A percentile compares a stretch with the other conserved stretches of the same genome.
Conservation (phyloP, 2,888 invertebrate genomes). For the Thecophora atra region DNA sequence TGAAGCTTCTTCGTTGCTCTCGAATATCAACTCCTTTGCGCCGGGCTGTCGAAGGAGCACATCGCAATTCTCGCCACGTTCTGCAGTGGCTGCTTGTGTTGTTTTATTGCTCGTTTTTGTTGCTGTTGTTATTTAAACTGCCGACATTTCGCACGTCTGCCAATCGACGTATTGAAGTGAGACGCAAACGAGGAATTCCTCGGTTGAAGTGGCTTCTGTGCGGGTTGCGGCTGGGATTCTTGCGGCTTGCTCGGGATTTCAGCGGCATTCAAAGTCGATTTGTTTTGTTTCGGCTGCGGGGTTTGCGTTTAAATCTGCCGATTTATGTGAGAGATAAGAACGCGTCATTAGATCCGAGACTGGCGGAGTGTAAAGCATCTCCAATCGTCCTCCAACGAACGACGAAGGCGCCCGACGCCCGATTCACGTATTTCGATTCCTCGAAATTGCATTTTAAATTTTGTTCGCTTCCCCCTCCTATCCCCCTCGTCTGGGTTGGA, state of each 20-base stretch:
- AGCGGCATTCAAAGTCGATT: conserved; percentile 21
- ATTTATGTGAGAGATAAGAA: conserved; percentile 6
- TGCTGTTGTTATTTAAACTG: conserved; percentile 25
- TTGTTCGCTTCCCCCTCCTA: conserved; percentile 6
- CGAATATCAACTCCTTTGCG: too few species aligned
- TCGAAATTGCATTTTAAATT: conserved; percentile 34
- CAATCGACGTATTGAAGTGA: conserved; percentile 13
- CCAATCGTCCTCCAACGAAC: background rate
- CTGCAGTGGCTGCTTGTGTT: background rate
- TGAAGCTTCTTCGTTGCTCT: too few species aligned
- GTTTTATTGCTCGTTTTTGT: background rate
- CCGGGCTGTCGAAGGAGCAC: background rate
- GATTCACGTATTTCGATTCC: background rate
- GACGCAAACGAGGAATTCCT: background rate
- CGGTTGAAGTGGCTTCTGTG: background rate
- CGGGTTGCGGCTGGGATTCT: background rate
- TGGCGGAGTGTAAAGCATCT: background rate
- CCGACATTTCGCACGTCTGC: conserved; percentile 27
- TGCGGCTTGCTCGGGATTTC: conserved; percentile 14
- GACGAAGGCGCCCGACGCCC: background rate
- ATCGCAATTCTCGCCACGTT: conserved; percentile 30
- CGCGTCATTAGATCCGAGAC: conserved; percentile 46
- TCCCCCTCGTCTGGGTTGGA: conserved; percentile 4
- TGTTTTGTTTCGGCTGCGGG: conserved; percentile 23
- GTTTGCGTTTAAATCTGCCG: background rate